Percentiles rank a stretch among this genome's conserved stretches.
Conservation (phyloP, 1,140 invertebrate genomes). For the Vollenhovia emeryi region DNA sequence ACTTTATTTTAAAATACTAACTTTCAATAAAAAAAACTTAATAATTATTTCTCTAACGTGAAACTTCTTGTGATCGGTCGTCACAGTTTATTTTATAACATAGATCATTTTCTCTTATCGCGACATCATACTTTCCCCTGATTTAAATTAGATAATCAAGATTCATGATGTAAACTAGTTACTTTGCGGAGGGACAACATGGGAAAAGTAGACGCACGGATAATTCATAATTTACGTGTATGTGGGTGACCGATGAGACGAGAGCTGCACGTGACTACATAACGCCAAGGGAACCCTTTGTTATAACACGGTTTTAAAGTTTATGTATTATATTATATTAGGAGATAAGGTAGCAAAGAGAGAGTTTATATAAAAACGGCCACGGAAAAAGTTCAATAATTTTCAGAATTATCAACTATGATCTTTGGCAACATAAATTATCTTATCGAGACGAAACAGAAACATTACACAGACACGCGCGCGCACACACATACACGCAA, state of each 20-base stretch:
- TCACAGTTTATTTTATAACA: not conserved
- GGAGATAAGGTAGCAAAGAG: not conserved
- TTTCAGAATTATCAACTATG: not conserved
- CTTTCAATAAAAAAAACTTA: not conserved
- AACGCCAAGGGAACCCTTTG: conserved; percentile 56
- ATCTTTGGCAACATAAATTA: conserved; percentile 13
- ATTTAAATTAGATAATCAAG: conserved; percentile 78
- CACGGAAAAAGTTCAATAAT: not conserved
- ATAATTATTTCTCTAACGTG: not conserved
- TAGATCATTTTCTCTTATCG: not conserved
- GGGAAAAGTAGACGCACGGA: conserved; percentile 61
- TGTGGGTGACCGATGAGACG: conserved; percentile 74
- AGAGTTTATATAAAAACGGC: not conserved
- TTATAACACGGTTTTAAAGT: conserved; percentile 59
- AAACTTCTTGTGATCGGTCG: not conserved
- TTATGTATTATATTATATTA: conserved; percentile 41
- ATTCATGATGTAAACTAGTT: conserved; percentile 78
- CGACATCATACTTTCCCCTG: conserved; percentile 49
- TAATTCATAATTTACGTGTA: conserved; percentile 80
- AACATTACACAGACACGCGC: not conserved
- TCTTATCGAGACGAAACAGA: conserved; percentile 7
- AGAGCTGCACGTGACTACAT: conserved; percentile 56
- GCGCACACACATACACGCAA: not conserved
- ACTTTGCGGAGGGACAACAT: conserved; percentile 76
- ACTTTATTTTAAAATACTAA: not conserved